phyloP scores from a whole-genome alignment of 2,797 vertebrate genomes.

The Lates japonicus region DNA sequence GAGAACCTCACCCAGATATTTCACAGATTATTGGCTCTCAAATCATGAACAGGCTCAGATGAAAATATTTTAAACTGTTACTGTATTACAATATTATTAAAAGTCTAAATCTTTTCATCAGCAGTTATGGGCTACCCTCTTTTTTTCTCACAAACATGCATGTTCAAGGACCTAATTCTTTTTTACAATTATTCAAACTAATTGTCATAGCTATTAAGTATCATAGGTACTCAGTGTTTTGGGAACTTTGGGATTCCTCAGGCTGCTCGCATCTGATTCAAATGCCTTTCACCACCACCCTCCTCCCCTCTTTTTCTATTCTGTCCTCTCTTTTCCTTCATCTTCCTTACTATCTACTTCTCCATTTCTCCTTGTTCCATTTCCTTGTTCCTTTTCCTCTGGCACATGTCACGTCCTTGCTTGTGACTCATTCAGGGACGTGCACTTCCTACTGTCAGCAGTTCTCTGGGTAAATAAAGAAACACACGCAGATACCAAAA shows the following conservation, averaged over 20 bases:
- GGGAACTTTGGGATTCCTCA: constrained; percentile 5
- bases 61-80: not conserved
- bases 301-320: not conserved
- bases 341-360: not conserved
- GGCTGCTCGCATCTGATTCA: constrained; percentile 26
- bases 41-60: not conserved
- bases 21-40: not conserved
- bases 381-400: constrained; percentile 28
- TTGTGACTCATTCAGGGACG: constrained; percentile 58
- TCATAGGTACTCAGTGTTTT: not conserved
- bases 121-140: not conserved
- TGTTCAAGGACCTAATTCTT: not conserved
- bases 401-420: constrained; percentile 45
- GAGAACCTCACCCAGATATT: not conserved
- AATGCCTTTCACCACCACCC: not conserved
- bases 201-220: not conserved
- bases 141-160: not conserved
- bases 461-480: constrained; percentile 64
- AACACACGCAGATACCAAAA: constrained; percentile 46
- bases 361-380: constrained; percentile 7
- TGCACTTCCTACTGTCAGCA: constrained; percentile 57
- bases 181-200: not conserved
- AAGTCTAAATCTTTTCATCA: not conserved
- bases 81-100: not conserved
- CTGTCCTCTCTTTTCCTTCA: not conserved